Percentiles rank a stretch among this genome's conserved stretches.
phyloP scores from a whole-genome alignment of 2,113 vertebrate species.

The Jaculus jaculus region DNA sequence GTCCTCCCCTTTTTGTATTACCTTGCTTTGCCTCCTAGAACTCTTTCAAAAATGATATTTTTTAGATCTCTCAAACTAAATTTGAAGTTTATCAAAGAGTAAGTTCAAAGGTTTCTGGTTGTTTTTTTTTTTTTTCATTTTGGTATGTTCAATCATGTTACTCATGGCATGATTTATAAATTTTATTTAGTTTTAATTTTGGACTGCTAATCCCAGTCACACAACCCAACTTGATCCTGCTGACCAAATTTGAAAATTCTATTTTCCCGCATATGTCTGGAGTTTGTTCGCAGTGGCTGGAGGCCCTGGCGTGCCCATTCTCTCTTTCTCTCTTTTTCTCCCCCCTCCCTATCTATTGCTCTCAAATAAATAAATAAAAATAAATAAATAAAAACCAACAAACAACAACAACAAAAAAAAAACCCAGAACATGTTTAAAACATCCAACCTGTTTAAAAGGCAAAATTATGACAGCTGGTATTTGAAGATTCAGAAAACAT shows the following conservation, averaged over 20 bases:
- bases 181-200: background rate
- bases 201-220: background rate
- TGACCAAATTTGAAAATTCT: background rate
- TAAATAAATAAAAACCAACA: no score
- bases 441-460: background rate
- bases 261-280: no score
- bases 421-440: background rate
- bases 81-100: conserved; percentile 35
- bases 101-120: conserved; percentile 17
- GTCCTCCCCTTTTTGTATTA: conserved; percentile 6
- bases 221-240: background rate
- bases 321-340: no score
- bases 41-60: conserved; percentile 31
- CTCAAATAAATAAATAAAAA: no score
- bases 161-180: background rate
- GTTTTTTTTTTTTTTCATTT: background rate
- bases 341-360: no score
- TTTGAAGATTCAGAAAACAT: background rate
- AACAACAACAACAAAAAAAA: no score
- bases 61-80: conserved; percentile 9
- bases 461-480: background rate
- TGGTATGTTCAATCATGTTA: background rate
- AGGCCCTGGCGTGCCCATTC: no score
- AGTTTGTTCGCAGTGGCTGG: no score
- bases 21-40: conserved; percentile 31